These are phyloP conservation scores for Megaceryle torquata DNA, from an alignment of 2,113 vertebrate species.

Conservation along the genomic window DNA sequence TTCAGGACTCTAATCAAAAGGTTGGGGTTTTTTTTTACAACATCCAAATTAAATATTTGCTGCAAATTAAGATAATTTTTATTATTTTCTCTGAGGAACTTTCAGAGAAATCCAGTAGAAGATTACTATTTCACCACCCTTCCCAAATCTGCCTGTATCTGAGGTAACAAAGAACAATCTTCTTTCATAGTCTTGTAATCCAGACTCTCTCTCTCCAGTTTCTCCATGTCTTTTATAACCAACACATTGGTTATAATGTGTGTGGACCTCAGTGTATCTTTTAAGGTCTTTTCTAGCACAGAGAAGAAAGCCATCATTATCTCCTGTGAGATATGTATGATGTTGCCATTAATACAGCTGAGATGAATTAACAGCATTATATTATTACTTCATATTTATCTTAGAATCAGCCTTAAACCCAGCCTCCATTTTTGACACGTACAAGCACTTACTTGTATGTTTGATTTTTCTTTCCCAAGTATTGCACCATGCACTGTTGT, in stretches of 20 bases:
- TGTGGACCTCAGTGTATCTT: not conserved
- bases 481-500: not conserved
- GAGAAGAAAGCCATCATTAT: not conserved
- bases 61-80: not conserved
- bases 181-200: not conserved
- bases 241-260: not conserved
- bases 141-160: not conserved
- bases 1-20: not conserved
- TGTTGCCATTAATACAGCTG: not conserved
- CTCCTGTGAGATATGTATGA: not conserved
- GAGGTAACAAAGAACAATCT: not conserved
- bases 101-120: not conserved
- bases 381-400: not conserved
- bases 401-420: not conserved
- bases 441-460: not conserved
- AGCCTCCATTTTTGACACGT: not conserved
- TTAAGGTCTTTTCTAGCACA: not conserved
- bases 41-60: not conserved
- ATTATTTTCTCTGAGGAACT: not conserved
- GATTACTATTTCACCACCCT: not conserved
- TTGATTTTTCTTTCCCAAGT: not conserved
- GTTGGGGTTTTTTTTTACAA: accelerated
- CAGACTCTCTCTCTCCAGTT: not conserved
- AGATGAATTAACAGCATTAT: not conserved
- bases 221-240: not conserved